These are phyloP conservation scores for Venustoraphidia nigricollis DNA, from an alignment of 2,888 invertebrate genomes.

Conservation along the genomic window DNA sequence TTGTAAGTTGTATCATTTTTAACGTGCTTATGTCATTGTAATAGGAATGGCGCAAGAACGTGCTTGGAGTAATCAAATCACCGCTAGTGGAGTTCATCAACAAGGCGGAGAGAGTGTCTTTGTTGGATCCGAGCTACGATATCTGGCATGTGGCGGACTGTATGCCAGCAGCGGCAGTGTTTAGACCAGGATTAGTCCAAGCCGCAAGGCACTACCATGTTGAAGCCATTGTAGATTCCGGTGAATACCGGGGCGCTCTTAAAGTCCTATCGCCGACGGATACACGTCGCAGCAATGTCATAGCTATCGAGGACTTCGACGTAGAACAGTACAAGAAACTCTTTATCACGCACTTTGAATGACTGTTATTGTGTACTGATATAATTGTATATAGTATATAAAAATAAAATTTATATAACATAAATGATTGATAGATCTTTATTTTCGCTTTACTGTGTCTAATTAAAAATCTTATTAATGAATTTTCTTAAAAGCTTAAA, in stretches of 20 bases:
- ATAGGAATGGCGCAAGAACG: conserved; percentile 23
- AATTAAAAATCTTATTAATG: no score
- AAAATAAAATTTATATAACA: no score
- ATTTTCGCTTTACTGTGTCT: no score
- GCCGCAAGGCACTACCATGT: not conserved
- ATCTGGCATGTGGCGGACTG: not conserved
- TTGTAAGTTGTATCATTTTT: not conserved
- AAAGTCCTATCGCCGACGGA: not conserved
- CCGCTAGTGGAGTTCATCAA: conserved; percentile 20
- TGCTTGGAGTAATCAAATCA: conserved; percentile 19
- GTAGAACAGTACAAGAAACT: not conserved
- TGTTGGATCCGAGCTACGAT: not conserved
- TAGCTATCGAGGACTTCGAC: not conserved
- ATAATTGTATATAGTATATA: no score
- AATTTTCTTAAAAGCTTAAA: no score
- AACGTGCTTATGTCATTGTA: conserved; percentile 7
- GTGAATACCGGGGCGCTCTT: not conserved
- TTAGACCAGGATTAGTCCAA: not conserved
- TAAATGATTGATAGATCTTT: no score
- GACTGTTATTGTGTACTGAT: no score
- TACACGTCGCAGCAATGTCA: not conserved
- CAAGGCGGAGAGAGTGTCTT: not conserved
- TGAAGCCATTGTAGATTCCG: not conserved
- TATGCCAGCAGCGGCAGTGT: not conserved
- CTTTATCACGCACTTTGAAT: no score